phyloP scores from a whole-genome alignment of 2,888 invertebrate species.

The Sesia apiformis region DNA sequence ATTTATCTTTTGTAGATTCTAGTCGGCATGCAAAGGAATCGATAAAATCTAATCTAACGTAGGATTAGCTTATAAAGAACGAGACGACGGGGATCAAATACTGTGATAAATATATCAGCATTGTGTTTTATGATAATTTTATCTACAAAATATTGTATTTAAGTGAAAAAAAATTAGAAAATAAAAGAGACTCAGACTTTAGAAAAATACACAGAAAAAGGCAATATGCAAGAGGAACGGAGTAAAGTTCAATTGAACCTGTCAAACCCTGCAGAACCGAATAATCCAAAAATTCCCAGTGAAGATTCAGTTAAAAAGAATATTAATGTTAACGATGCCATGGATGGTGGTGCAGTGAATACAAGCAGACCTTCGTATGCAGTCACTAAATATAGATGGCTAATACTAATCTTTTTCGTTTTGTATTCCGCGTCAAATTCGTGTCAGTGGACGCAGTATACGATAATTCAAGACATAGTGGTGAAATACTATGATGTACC shows the following conservation, averaged over 20 bases:
- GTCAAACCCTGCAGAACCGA: slow-evolving; percentile 18
- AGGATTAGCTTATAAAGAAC: too few relatives aligned
- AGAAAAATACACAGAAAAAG: too few relatives aligned
- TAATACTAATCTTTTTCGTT: slow-evolving; percentile 88
- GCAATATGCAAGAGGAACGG: too few relatives aligned
- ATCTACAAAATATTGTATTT: too few relatives aligned
- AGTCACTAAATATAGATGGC: slow-evolving; percentile 83
- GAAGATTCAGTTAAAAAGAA: slow-evolving; percentile 9
- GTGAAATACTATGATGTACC: slow-evolving; percentile 81
- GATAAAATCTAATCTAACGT: too few relatives aligned
- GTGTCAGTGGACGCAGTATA: slow-evolving; percentile 97
- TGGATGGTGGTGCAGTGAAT: slow-evolving; percentile 28
- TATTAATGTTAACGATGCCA: slow-evolving; percentile 34
- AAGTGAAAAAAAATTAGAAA: too few relatives aligned
- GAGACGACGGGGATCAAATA: too few relatives aligned
- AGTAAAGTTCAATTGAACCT: neutral
- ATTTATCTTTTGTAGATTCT: too few relatives aligned
- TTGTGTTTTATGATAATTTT: too few relatives aligned
- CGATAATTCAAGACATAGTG: slow-evolving; percentile 90
- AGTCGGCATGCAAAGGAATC: too few relatives aligned
- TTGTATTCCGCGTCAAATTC: slow-evolving; percentile 92
- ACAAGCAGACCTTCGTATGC: slow-evolving; percentile 41
- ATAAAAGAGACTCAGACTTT: too few relatives aligned
- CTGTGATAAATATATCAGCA: too few relatives aligned
- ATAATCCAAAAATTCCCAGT: slow-evolving; percentile 16